Evolutionary conservation across 2,888 invertebrate species (phyloP), one percentile per base, ranked within the genome.

Genomic region (Tiliacea aurago): DNA sequence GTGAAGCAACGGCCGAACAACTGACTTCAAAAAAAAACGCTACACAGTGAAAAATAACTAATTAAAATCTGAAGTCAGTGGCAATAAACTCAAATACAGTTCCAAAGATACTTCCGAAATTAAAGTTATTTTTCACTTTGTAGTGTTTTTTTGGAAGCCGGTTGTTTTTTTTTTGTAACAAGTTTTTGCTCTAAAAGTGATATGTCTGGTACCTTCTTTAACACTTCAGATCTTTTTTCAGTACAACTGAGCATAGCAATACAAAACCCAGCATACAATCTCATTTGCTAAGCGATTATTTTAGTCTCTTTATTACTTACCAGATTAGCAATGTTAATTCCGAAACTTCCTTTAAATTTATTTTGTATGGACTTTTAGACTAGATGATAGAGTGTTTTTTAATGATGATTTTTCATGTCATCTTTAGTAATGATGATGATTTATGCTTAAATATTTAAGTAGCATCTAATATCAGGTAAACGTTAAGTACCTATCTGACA

Each of bases 251-350:
- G 53, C 33, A 18, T 58, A 33, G 33, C 28, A 23, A 45, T 73
- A 51, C 15, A 51, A 69, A 61, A 41, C 33, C 68, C 53, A 53
- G 45, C 53, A 49, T 51, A 62, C 70, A 63, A 79, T 70, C 58
- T 81, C 45, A 62, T 67, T 56, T 68, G 33, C 41, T 43, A 43
- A 49, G n/a, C 28, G 59, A 64, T 67, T 67, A 68, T 59, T 37
- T 15, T 33, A 78, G 58, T 41, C 1, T 63, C 75, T 77, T 65
- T 83, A 55, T 71, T 33, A 45, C 41, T 67, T 33, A 45, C 45
- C 23, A 51, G 66, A 78, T 78, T 68, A 83, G 51, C 41, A 58
- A 63, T 41, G 6, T 55, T 69, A 23, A 74, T 68, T 6, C 15
- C 11, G 2, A 66, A 49, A 37, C 15, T 37, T 77, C 2, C 55